Conservation (phyloP, 2,888 invertebrate species). For the Dryococelus australis region DNA sequence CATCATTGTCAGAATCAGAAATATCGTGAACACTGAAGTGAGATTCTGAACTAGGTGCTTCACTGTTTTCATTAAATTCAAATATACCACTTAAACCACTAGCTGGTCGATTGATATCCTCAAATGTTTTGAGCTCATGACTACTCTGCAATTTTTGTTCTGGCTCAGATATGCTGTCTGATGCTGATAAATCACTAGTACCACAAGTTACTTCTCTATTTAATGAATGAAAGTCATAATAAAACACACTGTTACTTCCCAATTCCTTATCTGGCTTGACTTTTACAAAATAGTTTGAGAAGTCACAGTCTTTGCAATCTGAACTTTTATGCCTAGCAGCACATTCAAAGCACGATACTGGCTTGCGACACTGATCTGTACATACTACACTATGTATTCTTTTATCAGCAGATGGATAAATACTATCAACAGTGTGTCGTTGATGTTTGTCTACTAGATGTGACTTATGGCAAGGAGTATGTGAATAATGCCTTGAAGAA, state of each 20-base stretch:
- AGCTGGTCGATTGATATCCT: conserved; percentile 32
- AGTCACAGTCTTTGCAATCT: background rate
- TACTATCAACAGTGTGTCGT: background rate
- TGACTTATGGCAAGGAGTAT: background rate
- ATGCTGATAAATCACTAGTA: background rate
- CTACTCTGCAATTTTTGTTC: background rate
- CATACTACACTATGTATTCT: too few relatives aligned
- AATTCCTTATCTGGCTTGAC: background rate
- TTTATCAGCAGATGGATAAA: too few relatives aligned
- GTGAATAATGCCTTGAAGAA: background rate
- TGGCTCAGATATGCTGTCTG: background rate
- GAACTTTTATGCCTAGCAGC: background rate
- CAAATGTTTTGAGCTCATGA: conserved; percentile 19
- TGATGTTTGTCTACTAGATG: background rate
- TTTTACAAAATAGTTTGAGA: background rate
- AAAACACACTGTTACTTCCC: background rate
- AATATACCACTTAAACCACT: conserved; percentile 40
- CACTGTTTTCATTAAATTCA: conserved; percentile 36
- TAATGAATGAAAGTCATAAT: background rate
- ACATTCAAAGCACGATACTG: background rate
- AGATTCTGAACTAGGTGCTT: conserved; percentile 44
- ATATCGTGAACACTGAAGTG: conserved; percentile 45
- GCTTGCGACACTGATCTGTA: background rate
- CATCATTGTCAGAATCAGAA: conserved; percentile 46
- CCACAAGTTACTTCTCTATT: background rate